phyloP scores from a whole-genome alignment of 1,140 invertebrate species.

The Anadara kagoshimensis region DNA sequence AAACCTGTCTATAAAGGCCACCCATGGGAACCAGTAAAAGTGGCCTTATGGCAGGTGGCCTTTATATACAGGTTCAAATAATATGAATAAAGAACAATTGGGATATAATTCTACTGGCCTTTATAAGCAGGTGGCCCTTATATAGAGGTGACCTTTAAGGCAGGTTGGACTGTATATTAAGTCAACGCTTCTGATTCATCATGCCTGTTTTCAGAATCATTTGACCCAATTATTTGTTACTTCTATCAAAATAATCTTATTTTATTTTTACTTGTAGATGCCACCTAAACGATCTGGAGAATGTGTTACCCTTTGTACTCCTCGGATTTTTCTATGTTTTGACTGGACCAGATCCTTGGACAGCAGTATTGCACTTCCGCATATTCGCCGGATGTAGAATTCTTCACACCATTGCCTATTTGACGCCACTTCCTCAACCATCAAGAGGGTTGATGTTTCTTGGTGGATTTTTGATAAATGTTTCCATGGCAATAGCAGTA shows the following conservation, averaged over 20 bases:
- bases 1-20: no score
- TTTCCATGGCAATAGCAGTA: slow-evolving; percentile 75
- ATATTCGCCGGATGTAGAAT: slow-evolving; percentile 78
- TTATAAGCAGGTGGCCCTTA: no score
- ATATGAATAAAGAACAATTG: no score
- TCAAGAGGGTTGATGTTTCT: slow-evolving; percentile 77
- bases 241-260: background rate
- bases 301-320: slow-evolving; percentile 79
- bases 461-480: slow-evolving; percentile 74
- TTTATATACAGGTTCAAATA: no score
- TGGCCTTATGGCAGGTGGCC: no score
- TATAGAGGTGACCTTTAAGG: no score
- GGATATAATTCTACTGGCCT: no score
- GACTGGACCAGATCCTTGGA: slow-evolving; percentile 75
- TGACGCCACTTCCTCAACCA: slow-evolving; percentile 76
- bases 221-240: no score
- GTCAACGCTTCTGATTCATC: no score
- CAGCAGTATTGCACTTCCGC: slow-evolving; percentile 78
- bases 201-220: no score
- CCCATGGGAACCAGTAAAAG: no score
- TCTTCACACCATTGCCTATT: slow-evolving; percentile 79
- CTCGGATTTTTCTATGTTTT: slow-evolving; percentile 78
- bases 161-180: no score
- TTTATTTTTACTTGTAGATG: slow-evolving; percentile 72
- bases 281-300: slow-evolving; percentile 82